phyloP scores from a whole-genome alignment of 2,797 vertebrate genomes.

The Amblyopsis hoosieri region DNA sequence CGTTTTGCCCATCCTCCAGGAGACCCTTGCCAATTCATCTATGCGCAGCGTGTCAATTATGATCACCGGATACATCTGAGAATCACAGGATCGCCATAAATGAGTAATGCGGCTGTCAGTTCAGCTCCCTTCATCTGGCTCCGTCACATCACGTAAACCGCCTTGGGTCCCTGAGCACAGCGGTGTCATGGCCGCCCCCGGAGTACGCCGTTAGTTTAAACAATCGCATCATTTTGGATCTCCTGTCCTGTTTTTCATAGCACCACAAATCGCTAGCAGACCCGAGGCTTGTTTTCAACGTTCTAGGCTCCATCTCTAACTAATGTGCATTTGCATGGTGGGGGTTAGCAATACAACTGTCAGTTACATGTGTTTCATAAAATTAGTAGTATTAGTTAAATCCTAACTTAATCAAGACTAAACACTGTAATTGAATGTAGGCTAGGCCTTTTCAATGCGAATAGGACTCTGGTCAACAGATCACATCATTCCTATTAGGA shows the following conservation, averaged over 20 bases:
- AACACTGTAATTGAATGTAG: no score
- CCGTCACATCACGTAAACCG: conserved; percentile 37
- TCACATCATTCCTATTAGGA: no score
- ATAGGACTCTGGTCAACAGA: no score
- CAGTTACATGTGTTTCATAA: no score
- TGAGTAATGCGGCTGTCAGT: conserved; percentile 69
- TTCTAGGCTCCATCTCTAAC: background rate
- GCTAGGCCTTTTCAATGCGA: no score
- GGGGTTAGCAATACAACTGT: no score
- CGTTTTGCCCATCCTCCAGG: conserved; percentile 50
- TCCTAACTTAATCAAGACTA: no score
- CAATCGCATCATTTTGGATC: conserved; percentile 19
- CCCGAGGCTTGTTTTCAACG: no score
- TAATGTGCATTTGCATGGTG: background rate
- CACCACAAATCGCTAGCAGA: background rate
- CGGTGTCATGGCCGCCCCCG: conserved; percentile 38
- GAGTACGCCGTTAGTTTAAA: conserved; percentile 24
- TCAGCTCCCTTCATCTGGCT: conserved; percentile 52
- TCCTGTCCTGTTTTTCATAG: conserved; percentile 5
- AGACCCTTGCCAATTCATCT: conserved; percentile 55
- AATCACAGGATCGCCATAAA: conserved; percentile 56
- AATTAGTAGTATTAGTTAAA: no score
- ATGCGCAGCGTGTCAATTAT: conserved; percentile 48
- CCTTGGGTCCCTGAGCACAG: conserved; percentile 18
- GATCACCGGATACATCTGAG: conserved; percentile 64